Base-by-base conservation (phyloP, 2,888 invertebrate genomes). In the Drosophila heteroneura region DNA sequence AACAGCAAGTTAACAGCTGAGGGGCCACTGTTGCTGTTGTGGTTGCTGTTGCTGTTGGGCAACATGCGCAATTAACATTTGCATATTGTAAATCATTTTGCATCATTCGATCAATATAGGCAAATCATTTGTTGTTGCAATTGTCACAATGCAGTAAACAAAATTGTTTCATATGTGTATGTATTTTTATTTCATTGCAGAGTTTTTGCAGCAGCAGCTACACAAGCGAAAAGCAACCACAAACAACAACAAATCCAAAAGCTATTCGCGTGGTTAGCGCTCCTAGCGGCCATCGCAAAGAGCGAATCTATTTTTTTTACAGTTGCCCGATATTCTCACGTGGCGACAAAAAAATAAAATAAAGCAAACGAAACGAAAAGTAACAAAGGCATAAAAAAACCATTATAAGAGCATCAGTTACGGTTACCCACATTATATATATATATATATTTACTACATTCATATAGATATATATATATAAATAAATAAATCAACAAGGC, bases 241-340 rank as follows among this genome's bases (percentile, higher is more conserved):
- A 57, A 60, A 44, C 32, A 64, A 14, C 35, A 66, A 35, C 39
- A 59, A 26, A 28, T 57, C 37, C n/a, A 57, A 26, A 26, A 56
- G 57, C 65, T 56, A 52, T 69, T 66, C 59, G 79, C 81, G 69
- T 81, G 73, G 74, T 78, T 67, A 68, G 79, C 79, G 81, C 72
- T 69, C 66, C 65, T 66, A 79, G 81, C 82, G 81, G 78, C 81
- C 78, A 80, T 76, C 74, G 81, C 79, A 81, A 70, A 71, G 74
- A 70, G 82, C 72, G 33, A 76, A 74, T 37, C 61, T 9, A 76
- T 60, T 82, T 73, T 69, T 63, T 66, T 39, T 28, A 56, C 74
- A 84, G 72, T 82, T 75, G 70, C 73, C 65, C 66, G 59, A 84
- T 67, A 53, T 69, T 82, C 79, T 82, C 79, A 84, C 82, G 85